Conservation (phyloP, 23 tunicate genomes). For the Ciona savignyi region DNA sequence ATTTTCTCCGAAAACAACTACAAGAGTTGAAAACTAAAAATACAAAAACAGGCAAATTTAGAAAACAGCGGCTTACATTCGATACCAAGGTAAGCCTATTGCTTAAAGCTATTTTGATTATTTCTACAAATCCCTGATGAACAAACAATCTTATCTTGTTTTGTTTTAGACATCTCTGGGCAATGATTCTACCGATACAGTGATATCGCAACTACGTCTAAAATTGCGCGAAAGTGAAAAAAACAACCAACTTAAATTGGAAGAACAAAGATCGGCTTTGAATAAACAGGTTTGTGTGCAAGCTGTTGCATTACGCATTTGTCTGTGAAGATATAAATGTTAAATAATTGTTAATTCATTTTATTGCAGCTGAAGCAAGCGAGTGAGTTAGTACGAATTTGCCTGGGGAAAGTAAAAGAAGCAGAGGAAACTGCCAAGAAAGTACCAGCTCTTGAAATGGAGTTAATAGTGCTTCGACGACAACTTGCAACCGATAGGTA, state of each 20-base stretch:
- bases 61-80: neutral
- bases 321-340: neutral
- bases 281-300: neutral
- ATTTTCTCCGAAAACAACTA: neutral
- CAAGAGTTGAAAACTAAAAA: neutral
- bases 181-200: neutral
- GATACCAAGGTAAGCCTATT: neutral
- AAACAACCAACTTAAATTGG: neutral
- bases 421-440: conserved; percentile 16
- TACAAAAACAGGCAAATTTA: neutral
- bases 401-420: conserved; percentile 28
- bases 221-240: neutral
- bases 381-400: conserved; percentile 10
- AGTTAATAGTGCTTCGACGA: conserved; percentile 17
- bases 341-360: neutral
- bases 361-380: conserved; percentile 16
- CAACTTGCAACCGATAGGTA: conserved; percentile 16
- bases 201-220: neutral
- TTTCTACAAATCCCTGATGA: no score
- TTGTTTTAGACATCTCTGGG: neutral
- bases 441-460: conserved; percentile 26
- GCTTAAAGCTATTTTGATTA: no score
- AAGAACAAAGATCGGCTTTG: neutral
- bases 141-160: no score
- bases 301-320: no score